Evolutionary conservation across 1,140 invertebrate species (phyloP).

Genomic region (Homalodisca vitripennis): DNA sequence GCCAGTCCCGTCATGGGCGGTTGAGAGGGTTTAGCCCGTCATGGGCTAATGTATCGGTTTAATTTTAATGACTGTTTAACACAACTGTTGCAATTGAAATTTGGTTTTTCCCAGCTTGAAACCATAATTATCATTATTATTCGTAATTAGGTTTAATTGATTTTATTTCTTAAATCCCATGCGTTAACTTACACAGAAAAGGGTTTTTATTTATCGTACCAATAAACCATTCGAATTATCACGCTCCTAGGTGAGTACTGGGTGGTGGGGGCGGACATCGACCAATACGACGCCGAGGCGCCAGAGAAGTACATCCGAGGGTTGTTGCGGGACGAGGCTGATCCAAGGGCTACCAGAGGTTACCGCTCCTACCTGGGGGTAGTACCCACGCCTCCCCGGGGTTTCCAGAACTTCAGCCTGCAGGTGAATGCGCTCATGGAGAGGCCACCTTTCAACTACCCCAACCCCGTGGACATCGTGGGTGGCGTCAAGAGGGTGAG

Average conservation of each 20-base stretch:
- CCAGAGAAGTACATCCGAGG: slow-evolving; percentile 75
- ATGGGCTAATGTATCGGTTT: too few species aligned
- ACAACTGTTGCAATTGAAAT: too few species aligned
- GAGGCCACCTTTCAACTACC: slow-evolving; percentile 80
- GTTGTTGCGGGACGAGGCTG: slow-evolving; percentile 61
- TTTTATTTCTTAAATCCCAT: too few species aligned
- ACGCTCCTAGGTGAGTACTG: slow-evolving; percentile 73
- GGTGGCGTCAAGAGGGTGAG: slow-evolving; percentile 71
- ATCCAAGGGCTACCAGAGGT: slow-evolving; percentile 54
- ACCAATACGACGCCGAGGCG: slow-evolving; percentile 74
- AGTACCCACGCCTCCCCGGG: slow-evolving; percentile 60
- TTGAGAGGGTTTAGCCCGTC: too few species aligned
- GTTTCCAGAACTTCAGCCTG: slow-evolving; percentile 71
- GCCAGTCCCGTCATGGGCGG: too few species aligned
- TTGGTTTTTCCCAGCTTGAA: too few species aligned
- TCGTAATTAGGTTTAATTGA: too few species aligned
- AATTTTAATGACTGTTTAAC: too few species aligned
- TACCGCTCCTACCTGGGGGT: slow-evolving; percentile 76
- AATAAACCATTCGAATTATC: too few species aligned
- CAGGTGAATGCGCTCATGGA: slow-evolving; percentile 78
- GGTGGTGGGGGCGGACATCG: slow-evolving; percentile 86
- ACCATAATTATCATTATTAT: too few species aligned
- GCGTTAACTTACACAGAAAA: too few species aligned
- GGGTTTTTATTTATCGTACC: too few species aligned
- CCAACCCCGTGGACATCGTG: slow-evolving; percentile 68